phyloP scores from a whole-genome alignment of 2,888 invertebrate species.

The Coleophora deauratella region DNA sequence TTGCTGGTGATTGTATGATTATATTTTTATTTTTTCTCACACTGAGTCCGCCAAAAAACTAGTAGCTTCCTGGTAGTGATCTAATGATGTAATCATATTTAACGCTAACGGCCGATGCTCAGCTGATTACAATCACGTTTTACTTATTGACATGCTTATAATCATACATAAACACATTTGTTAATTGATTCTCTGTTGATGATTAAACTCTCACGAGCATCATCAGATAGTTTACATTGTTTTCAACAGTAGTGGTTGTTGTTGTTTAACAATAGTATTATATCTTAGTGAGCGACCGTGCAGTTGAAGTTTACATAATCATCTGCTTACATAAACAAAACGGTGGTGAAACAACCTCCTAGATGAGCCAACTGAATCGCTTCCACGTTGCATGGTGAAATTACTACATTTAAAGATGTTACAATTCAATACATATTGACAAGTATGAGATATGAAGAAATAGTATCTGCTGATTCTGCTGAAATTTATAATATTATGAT shows the following conservation, averaged over 20 bases:
- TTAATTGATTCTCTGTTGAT: no score
- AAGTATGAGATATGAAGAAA: background rate
- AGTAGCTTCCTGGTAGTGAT: conserved; percentile 30
- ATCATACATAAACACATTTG: no score
- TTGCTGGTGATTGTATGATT: no score
- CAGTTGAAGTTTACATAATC: conserved; percentile 50
- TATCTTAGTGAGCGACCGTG: conserved; percentile 34
- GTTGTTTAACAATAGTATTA: conserved; percentile 11
- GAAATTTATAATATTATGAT: conserved; percentile 1
- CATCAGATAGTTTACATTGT: background rate
- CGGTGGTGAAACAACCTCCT: conserved; percentile 45
- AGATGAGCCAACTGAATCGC: conserved; percentile 49
- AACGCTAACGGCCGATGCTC: no score
- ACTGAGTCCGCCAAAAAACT: conserved; percentile 20
- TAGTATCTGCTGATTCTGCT: background rate
- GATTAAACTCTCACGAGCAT: no score
- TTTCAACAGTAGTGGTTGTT: conserved; percentile 12
- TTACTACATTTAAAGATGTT: conserved; percentile 1
- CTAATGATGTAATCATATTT: background rate
- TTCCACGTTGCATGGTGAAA: conserved; percentile 34
- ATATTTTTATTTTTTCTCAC: conserved; percentile 12
- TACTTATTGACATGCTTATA: no score
- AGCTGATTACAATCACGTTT: no score
- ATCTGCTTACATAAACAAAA: conserved; percentile 46
- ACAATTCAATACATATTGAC: background rate